These are phyloP conservation scores for Eidolon helvum DNA, from an alignment of 2,113 vertebrate species.

Conservation along the genomic window DNA sequence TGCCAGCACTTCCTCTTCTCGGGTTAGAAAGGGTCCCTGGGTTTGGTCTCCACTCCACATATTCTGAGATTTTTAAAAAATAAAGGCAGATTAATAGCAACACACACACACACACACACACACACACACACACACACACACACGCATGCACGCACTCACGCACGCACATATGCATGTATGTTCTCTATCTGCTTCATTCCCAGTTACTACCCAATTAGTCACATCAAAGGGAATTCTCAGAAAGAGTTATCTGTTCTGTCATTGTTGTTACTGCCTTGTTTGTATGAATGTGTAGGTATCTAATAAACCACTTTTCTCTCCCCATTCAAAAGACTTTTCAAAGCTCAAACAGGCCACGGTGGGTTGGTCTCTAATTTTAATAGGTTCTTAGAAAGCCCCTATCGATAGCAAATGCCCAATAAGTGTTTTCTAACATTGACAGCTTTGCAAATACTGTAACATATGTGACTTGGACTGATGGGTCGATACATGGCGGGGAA, in stretches of 20 bases:
- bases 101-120: background rate
- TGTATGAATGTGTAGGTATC: background rate
- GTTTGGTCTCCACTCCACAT: background rate
- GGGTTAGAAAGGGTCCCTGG: background rate
- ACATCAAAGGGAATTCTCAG: background rate
- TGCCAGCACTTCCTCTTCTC: constrained; percentile 76
- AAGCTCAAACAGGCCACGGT: background rate
- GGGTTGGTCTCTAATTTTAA: constrained; percentile 51
- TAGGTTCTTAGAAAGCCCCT: constrained; percentile 37
- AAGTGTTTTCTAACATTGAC: constrained; percentile 60
- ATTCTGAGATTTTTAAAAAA: background rate
- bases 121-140: background rate
- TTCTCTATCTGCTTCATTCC: background rate
- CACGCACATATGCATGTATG: background rate
- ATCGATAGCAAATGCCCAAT: constrained; percentile 31
- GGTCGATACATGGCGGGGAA: constrained; percentile 61
- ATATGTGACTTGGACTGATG: constrained; percentile 67
- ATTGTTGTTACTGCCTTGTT: constrained; percentile 14
- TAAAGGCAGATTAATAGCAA: constrained; percentile 13
- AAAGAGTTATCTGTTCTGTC: constrained; percentile 3
- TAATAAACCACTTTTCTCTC: constrained; percentile 14
- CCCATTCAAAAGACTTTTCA: constrained; percentile 10
- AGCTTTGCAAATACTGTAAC: constrained; percentile 73
- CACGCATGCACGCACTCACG: background rate
- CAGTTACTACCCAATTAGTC: background rate